phyloP scores from a whole-genome alignment of 2,113 vertebrate species.

The Archilochus colubris region DNA sequence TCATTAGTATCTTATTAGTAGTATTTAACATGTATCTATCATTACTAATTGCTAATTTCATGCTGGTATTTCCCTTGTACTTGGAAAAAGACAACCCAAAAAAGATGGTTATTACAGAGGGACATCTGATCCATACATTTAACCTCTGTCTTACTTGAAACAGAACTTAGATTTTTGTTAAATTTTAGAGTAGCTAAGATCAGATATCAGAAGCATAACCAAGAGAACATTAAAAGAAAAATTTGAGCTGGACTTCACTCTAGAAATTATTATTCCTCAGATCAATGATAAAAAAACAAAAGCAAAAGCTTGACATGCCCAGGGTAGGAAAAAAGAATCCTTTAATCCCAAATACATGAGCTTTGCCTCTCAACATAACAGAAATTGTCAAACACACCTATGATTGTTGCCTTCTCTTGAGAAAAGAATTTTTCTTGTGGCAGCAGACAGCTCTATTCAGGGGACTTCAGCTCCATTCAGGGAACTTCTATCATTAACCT shows the following conservation, averaged over 20 bases:
- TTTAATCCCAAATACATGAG: not conserved
- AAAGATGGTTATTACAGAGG: not conserved
- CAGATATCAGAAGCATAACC: not conserved
- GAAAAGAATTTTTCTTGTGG: conserved; percentile 13
- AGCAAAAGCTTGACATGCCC: not conserved
- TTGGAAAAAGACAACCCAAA: not conserved
- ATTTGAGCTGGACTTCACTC: not conserved
- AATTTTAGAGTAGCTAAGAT: conserved; percentile 15
- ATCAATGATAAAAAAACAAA: not conserved
- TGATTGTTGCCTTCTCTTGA: not conserved
- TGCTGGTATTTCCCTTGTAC: not conserved
- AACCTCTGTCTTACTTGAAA: not conserved
- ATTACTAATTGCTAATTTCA: not conserved
- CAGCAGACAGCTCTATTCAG: not conserved
- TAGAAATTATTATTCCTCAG: not conserved
- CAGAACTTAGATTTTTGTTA: conserved; percentile 13
- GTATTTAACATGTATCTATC: not conserved
- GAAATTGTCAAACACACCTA: conserved; percentile 7
- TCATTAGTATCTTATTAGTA: not conserved
- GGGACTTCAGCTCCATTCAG: not conserved
- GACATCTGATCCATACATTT: not conserved
- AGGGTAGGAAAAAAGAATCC: conserved; percentile 24
- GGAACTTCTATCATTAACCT: not conserved
- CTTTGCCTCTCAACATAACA: conserved; percentile 17
- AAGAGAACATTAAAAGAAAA: conserved; percentile 16